These are phyloP conservation scores for Caenorhabditis afra DNA, from an alignment of 2,888 invertebrate genomes.

Conservation along the genomic window DNA sequence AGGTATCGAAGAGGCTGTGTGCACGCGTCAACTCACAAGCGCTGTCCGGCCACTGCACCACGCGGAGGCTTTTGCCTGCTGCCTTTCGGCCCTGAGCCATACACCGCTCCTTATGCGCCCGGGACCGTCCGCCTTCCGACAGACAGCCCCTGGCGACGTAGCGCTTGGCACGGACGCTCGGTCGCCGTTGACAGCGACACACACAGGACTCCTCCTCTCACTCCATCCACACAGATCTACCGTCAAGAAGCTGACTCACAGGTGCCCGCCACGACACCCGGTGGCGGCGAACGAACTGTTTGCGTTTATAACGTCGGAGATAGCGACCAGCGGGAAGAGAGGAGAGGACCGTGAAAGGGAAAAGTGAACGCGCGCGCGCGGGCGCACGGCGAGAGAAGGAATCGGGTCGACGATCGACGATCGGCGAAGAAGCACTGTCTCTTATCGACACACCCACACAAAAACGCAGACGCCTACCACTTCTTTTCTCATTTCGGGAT, in stretches of 20 bases:
- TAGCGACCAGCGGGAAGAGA: no score
- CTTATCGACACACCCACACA: no score
- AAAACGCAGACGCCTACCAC: no score
- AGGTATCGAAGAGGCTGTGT: slow-evolving; percentile 14
- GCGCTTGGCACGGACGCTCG: slow-evolving; percentile 15
- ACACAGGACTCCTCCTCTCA: slow-evolving; percentile 16
- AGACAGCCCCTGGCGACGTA: slow-evolving; percentile 6
- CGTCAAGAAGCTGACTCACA: slow-evolving; percentile 9
- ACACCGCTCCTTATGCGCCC: slow-evolving; percentile 14
- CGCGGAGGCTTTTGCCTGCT: slow-evolving; percentile 15
- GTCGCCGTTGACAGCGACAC: slow-evolving; percentile 13
- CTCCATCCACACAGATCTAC: slow-evolving; percentile 11
- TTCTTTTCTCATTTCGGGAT: no score
- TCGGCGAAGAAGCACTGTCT: no score
- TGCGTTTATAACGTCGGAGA: no score
- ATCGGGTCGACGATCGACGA: no score
- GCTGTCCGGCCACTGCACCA: slow-evolving; percentile 12
- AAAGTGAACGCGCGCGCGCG: no score
- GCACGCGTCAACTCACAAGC: slow-evolving; percentile 9
- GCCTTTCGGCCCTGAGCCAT: slow-evolving; percentile 16
- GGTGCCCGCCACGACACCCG: slow-evolving; percentile 5
- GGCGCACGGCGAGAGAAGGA: no score
- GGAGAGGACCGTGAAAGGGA: no score
- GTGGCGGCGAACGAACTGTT: not conserved
- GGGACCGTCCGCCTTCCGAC: slow-evolving; percentile 11